Evolutionary conservation across 2,888 invertebrate genomes (phyloP), one percentile per base, ranked within the genome.

Genomic region (Noctua comes): DNA sequence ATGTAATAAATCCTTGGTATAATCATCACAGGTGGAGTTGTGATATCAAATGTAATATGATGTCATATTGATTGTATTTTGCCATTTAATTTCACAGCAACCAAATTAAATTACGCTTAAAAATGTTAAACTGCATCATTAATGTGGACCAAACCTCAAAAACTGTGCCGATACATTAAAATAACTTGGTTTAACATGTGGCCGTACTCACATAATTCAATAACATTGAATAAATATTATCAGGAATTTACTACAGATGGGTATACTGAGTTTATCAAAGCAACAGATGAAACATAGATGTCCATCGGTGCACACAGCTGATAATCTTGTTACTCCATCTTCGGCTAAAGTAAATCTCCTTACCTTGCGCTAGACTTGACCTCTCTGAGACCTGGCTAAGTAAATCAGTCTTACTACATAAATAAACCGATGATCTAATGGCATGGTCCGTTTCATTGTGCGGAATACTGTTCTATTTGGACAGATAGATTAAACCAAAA

Each of bases 311-410:
- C 68, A 77, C 16, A 48, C 24, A 48, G 68, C 48, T 68, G 62
- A 51, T 68, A 71, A 64, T 77, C 40, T 72, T 57, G 71, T 72
- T 68, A 72, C n/a, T 69, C 31, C 68, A 70, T 68, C 68, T 65
- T 72, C 51, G 8, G 64, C 48, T 64, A 59, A 64, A 51, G 59
- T 78, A 77, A 81, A 83, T 83, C 51, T 66, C n/a, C 54, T 68
- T 68, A 62, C 13, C 57, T 13, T 16, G 51, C 46, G 48, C 46
- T 36, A 64, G 54, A 66, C 46, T 18, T 68, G 40, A 77, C 27
- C 54, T 68, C 77, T 62, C 51, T 18, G 16, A 70, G 31, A n/a
- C 48, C 16, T 66, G 48, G 21, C 65, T 66, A 36, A 75, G 40
- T 82, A 73, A 69, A 73, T 76, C 57, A 70, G 76, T 70, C 21